Conservation (phyloP, 1,140 invertebrate species). For the Leptinotarsa undecemlineata region DNA sequence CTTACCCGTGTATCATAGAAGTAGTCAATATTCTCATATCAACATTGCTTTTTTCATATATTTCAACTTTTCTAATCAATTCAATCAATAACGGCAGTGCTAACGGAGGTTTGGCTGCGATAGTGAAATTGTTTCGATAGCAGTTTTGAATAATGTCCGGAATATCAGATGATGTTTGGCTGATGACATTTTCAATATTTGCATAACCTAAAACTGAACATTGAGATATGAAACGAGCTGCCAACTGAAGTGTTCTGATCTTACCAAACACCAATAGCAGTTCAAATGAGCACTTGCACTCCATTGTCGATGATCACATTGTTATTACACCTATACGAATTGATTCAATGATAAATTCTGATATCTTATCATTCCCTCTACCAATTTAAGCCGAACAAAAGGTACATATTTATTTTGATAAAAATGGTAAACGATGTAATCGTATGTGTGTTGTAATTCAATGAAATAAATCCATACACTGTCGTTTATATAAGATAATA, state of each 20-base stretch:
- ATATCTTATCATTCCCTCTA: not conserved
- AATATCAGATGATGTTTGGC: slow-evolving; percentile 53
- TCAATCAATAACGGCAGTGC: slow-evolving; percentile 60
- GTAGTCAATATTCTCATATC: slow-evolving; percentile 59
- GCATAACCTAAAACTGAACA: slow-evolving; percentile 23
- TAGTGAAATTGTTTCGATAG: slow-evolving; percentile 56
- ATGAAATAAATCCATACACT: too few species aligned
- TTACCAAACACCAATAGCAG: not conserved
- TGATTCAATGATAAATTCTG: slow-evolving; percentile 5
- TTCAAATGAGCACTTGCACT: not conserved
- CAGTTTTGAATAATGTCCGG: slow-evolving; percentile 59
- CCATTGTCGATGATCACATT: not conserved
- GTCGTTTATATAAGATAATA: too few species aligned
- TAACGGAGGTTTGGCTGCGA: slow-evolving; percentile 52
- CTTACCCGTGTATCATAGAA: slow-evolving; percentile 61
- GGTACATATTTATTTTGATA: not conserved
- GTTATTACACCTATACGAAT: not conserved
- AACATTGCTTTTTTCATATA: slow-evolving; percentile 50
- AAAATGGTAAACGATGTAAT: too few species aligned
- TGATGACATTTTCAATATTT: slow-evolving; percentile 23
- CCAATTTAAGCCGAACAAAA: not conserved
- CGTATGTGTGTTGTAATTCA: too few species aligned
- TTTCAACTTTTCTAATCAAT: slow-evolving; percentile 60
- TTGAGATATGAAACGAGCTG: not conserved
- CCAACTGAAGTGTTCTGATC: not conserved